Percentiles rank a stretch among this genome's conserved stretches.
These are phyloP conservation scores for Stercorarius parasiticus DNA, from an alignment of 2,113 vertebrate species.

Conservation along the genomic window DNA sequence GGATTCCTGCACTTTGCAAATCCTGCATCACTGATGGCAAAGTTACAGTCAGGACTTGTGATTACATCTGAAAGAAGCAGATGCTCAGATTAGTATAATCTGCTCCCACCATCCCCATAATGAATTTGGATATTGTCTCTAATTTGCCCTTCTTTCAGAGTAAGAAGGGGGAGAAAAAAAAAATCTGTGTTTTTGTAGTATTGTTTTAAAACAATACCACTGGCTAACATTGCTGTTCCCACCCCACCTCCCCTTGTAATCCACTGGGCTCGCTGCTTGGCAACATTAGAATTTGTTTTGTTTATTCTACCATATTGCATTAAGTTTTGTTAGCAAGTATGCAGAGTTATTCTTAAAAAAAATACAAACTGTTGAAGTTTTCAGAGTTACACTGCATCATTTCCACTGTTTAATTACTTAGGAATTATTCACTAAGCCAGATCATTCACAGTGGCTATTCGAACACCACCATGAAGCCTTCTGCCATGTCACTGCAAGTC, in stretches of 20 bases:
- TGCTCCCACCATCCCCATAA: background rate
- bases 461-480: background rate
- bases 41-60: background rate
- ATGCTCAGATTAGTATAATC: background rate
- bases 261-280: background rate
- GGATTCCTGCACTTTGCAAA: background rate
- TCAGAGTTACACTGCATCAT: background rate
- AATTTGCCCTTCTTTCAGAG: background rate
- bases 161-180: background rate
- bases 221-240: background rate
- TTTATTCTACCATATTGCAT: background rate
- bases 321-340: background rate
- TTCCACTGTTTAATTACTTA: background rate
- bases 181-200: background rate
- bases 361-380: background rate
- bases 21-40: background rate
- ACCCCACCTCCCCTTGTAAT: background rate
- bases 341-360: background rate
- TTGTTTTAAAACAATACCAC: slow-evolving; percentile 37
- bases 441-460: background rate
- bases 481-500: background rate
- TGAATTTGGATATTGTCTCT: background rate
- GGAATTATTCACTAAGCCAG: background rate
- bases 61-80: background rate
- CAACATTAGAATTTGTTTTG: background rate